Evolutionary conservation across 2,888 invertebrate genomes (phyloP), one percentile per base, ranked within the genome.

Genomic region (Cataglyphis rosenhaueri): DNA sequence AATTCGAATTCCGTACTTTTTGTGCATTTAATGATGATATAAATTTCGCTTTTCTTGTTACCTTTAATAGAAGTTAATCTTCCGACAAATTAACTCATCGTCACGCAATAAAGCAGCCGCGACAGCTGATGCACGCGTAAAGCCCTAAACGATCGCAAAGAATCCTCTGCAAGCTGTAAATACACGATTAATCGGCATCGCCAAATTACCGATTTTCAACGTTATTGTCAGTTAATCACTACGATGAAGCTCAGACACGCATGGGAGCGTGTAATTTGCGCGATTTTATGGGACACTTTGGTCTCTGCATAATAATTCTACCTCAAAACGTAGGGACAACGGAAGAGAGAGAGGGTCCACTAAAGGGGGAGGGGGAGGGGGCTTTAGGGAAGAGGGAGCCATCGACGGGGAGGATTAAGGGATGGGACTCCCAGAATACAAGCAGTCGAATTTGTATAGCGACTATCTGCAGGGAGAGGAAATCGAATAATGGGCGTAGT

Each of bases 241-340:
- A 52, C 76, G 70, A 85, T 82, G 83, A 81, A 85, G 81, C 87
- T 85, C 75, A 81, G 87, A 74, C 81, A 68, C 83, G 64, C 74
- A 78, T 78, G 79, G 81, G 71, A 68, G 76, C 76, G 71, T 85
- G 75, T 79, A 88, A 87, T 88, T 88, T 84, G 76, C 83, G 78
- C 88, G 83, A 89, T 86, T 88, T 89, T 89, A 89, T 87, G 85
- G 85, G 84, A 71, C 85, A 82, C 83, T 83, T 70, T 83, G 71
- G 65, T 66, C 82, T 78, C 73, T 66, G 71, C 64, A 70, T 81
- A 85, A 88, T 88, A 86, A 88, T 73, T 84, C 74, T 71, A 76
- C 68, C 86, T 79, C 83, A 85, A 85, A 88, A 75, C 81, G 71
- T 57, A 65, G 82, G 73, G 83, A 81, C n/a, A 79, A 35, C 44